Percentiles rank a stretch among this genome's conserved stretches.
Conservation (phyloP, 2,797 vertebrate genomes). For the Sebastes nivosus region DNA sequence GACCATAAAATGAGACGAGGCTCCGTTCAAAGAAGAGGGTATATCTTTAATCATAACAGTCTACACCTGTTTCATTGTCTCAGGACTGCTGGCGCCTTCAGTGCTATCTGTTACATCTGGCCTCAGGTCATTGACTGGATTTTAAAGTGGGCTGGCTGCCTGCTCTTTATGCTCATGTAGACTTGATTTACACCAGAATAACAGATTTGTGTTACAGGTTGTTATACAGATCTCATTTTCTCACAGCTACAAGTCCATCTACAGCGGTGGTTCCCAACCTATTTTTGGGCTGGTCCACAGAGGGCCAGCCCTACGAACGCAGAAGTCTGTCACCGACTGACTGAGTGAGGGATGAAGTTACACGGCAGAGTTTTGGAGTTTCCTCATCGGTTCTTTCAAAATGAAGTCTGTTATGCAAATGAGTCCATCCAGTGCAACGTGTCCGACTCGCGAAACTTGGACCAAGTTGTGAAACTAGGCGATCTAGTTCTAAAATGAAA, state of each 20-base stretch:
- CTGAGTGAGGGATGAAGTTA: no score
- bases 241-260: neutral
- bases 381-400: no score
- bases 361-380: no score
- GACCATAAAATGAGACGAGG: slow-evolving; percentile 1
- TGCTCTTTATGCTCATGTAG: neutral
- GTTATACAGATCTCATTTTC: slow-evolving; percentile 1
- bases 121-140: neutral
- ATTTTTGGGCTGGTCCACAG: no score
- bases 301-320: no score
- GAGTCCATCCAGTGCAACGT: no score
- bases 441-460: no score
- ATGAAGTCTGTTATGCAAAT: no score
- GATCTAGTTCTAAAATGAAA: no score
- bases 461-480: no score
- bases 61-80: slow-evolving; percentile 62
- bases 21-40: neutral
- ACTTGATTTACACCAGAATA: slow-evolving; percentile 6
- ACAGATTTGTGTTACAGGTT: slow-evolving; percentile 13
- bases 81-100: slow-evolving; percentile 19
- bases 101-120: slow-evolving; percentile 22
- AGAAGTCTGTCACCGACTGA: no score
- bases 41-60: slow-evolving; percentile 1
- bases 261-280: neutral
- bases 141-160: slow-evolving; percentile 1